These are phyloP conservation scores for Leptobrachium ailaonicum DNA, from an alignment of 2,113 vertebrate species.

Conservation along the genomic window DNA sequence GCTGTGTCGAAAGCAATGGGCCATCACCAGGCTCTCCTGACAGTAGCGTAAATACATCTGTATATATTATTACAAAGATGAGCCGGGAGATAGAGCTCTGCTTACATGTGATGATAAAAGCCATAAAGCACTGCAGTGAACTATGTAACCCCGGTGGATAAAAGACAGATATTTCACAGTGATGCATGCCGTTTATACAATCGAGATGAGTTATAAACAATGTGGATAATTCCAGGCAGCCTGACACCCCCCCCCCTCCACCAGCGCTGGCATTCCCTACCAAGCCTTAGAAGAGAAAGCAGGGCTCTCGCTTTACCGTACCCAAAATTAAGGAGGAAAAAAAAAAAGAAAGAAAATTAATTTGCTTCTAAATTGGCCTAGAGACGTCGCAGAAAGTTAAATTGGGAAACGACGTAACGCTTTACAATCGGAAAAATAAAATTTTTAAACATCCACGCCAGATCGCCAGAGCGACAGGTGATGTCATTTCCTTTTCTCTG, in stretches of 20 bases:
- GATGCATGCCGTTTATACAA: slow-evolving; percentile 31
- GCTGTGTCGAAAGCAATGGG: too few species aligned
- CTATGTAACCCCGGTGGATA: slow-evolving; percentile 20
- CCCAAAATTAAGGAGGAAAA: background rate
- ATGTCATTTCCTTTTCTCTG: too few species aligned
- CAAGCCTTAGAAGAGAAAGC: background rate
- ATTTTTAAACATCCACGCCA: too few species aligned
- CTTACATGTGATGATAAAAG: slow-evolving; percentile 35
- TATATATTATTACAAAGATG: slow-evolving; percentile 19
- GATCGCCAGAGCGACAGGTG: too few species aligned
- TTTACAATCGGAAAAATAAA: too few species aligned
- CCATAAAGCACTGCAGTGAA: slow-evolving; percentile 32
- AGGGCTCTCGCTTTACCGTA: background rate
- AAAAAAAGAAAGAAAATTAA: too few species aligned
- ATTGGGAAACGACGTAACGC: too few species aligned
- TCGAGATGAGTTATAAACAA: slow-evolving; percentile 34
- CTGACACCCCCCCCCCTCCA: slow-evolving; percentile 2
- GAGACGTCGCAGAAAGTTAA: too few species aligned
- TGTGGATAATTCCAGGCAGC: slow-evolving; percentile 36
- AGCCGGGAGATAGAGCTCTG: slow-evolving; percentile 16
- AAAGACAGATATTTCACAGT: slow-evolving; percentile 41
- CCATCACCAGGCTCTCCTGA: background rate
- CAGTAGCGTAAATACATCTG: background rate
- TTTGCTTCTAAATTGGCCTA: too few species aligned
- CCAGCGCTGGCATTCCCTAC: slow-evolving; percentile 22